Evolutionary conservation across 2,113 vertebrate species (phyloP).

Genomic region (Clarias batrachus): DNA sequence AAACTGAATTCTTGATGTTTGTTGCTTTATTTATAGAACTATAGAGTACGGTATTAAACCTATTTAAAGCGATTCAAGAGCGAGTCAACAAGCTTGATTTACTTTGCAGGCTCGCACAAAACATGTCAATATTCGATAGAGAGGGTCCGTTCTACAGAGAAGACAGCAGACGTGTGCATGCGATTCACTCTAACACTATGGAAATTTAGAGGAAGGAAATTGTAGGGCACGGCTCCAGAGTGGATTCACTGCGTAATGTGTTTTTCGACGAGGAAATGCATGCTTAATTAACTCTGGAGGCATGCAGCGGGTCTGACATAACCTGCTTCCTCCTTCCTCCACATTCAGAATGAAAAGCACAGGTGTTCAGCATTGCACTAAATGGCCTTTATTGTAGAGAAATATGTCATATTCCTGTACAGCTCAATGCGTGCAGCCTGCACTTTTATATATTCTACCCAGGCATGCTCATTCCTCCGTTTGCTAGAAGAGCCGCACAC

Average conservation of each 20-base stretch:
- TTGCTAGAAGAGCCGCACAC: neutral
- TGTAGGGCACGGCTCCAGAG: neutral
- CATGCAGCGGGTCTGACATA: neutral
- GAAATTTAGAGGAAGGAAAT: conserved; percentile 1
- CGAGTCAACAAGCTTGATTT: neutral
- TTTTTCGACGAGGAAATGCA: conserved; percentile 22
- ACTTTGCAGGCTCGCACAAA: neutral
- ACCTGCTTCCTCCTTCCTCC: conserved; percentile 7
- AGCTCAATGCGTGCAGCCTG: neutral
- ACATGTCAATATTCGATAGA: neutral
- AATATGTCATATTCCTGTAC: neutral
- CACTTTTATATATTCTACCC: conserved; percentile 9
- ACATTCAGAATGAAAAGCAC: conserved; percentile 1
- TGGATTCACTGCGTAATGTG: conserved; percentile 9
- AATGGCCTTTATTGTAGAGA: neutral
- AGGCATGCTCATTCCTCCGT: neutral
- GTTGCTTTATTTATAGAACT: neutral
- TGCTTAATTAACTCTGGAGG: conserved; percentile 32
- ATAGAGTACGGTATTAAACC: neutral
- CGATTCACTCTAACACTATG: neutral
- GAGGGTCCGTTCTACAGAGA: neutral
- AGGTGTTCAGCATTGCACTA: neutral
- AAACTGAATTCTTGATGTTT: conserved; percentile 19
- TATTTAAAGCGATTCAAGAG: conserved; percentile 3
- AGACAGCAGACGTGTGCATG: conserved; percentile 10